These are phyloP conservation scores for Poicephalus meyeri DNA, from an alignment of 2,113 vertebrate genomes.

Conservation along the genomic window DNA sequence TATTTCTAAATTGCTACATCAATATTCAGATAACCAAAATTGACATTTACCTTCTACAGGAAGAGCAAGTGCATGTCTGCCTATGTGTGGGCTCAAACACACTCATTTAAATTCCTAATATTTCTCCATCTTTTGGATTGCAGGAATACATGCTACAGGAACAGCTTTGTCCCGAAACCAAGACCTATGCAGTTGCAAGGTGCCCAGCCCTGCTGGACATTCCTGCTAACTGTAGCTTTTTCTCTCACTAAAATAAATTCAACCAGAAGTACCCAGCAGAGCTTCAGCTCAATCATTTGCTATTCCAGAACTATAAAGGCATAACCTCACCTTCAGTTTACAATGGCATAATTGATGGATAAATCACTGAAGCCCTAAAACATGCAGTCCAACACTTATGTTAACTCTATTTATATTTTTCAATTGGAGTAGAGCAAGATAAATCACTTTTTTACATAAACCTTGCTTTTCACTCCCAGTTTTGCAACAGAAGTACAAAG, in stretches of 20 bases:
- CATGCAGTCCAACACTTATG: not conserved
- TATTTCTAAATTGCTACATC: slow-evolving; percentile 26
- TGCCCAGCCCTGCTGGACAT: fast-evolving
- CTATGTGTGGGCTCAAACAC: too few relatives aligned
- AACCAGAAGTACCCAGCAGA: not conserved
- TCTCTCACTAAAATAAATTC: not conserved
- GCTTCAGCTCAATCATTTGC: not conserved
- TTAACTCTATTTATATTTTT: not conserved
- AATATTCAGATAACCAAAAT: slow-evolving; percentile 34
- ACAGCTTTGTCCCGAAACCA: not conserved
- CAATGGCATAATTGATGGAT: not conserved
- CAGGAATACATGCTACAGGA: not conserved
- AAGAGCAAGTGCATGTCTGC: not conserved
- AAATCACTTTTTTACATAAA: not conserved
- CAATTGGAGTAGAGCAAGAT: not conserved
- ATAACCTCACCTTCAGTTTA: not conserved
- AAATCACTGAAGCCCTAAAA: not conserved
- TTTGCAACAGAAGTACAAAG: not conserved
- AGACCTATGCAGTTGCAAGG: not conserved
- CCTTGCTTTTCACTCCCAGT: not conserved
- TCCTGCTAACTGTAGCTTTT: not conserved
- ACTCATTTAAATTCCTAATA: not conserved
- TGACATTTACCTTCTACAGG: slow-evolving; percentile 14
- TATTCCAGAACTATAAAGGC: not conserved
- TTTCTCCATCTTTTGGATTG: not conserved